Percentiles rank a stretch among this genome's conserved stretches.
Evolutionary conservation across 2,888 invertebrate genomes (phyloP).

Genomic region (Hypsopygia costalis): DNA sequence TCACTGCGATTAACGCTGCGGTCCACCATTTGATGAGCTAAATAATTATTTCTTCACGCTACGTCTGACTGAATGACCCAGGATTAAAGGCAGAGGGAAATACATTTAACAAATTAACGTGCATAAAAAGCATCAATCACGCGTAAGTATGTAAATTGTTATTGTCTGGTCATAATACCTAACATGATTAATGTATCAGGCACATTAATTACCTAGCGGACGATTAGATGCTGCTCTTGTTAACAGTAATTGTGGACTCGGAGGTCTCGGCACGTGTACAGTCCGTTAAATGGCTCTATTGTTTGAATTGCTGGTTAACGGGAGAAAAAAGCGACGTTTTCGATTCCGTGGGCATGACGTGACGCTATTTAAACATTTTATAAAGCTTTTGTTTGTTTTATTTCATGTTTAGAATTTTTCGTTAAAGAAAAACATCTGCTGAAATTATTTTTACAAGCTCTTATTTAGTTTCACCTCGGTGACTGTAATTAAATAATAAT

Average conservation of each 20-base stretch:
- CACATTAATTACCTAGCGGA: conserved; percentile 36
- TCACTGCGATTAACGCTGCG: too few species aligned
- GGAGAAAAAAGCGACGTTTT: conserved; percentile 1
- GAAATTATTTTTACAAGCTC: too few species aligned
- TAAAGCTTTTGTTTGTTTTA: neutral
- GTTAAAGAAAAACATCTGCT: too few species aligned
- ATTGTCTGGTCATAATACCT: conserved; percentile 1
- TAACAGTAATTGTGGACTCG: conserved; percentile 16
- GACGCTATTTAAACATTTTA: neutral
- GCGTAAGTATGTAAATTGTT: too few species aligned
- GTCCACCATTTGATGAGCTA: too few species aligned
- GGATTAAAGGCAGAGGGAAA: too few species aligned
- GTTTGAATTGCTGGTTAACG: conserved; percentile 1
- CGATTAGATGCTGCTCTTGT: conserved; percentile 22
- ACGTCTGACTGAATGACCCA: too few species aligned
- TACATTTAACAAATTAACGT: too few species aligned
- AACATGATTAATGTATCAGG: conserved; percentile 48
- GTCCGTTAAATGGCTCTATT: conserved; percentile 9
- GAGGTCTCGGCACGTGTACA: conserved; percentile 15
- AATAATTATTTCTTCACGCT: too few species aligned
- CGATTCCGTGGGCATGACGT: neutral
- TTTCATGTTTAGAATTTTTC: neutral
- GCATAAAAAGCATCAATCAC: too few species aligned
- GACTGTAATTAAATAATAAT: too few species aligned
- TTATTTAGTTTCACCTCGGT: too few species aligned